Evolutionary conservation across 2,888 invertebrate species (phyloP), one percentile per base, ranked within the genome.

Genomic region (Chaitophorus viminalis): DNA sequence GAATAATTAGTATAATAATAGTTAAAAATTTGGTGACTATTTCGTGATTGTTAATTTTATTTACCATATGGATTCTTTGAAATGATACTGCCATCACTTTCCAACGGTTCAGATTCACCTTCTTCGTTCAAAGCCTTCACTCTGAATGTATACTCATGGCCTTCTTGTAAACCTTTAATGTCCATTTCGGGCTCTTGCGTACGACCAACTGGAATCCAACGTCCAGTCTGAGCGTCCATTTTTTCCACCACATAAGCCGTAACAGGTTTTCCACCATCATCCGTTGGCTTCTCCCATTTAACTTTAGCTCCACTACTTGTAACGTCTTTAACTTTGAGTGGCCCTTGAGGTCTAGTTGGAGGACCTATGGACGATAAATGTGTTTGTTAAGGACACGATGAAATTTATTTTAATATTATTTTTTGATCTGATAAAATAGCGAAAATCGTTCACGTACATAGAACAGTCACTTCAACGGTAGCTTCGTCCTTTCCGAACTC

Each of bases 51-150:
- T 18, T 78, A 54, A 68, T 11, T 29, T 21, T 33, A 82, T 92
- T 92, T 90, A 96, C 95, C 97, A 91, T 94, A 99, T 90, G 99
- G 99, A 94, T 99, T 99, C 93, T 99, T 99, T 39, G 99, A 99
- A 31, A 96, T 91, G 89, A 96, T 96, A 4, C 96, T 94, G 90
- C 94, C 94, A 85, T 97, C 97, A n/a, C 97, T 96, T 91, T 97
- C 96, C 89, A 99, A 92, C 14, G 99, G 99, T 90, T 99, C 97
- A 0, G 97, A 97, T 92, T 98, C 97, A 31, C 97, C 97, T 91
- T 98, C 98, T 90, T 98, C 98, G 91, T 98, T 98, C 89, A 98
- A 94, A 17, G 98, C 98, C 91, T 94, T 95, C 25, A 98, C 97
- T 90, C 98, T 94, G 93, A 98, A 98, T 92, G 98, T 96, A 91